A percentile compares a stretch with the other conserved stretches of the same genome.
phyloP scores from a whole-genome alignment of 2,113 vertebrate species.

The Elachura formosa region DNA sequence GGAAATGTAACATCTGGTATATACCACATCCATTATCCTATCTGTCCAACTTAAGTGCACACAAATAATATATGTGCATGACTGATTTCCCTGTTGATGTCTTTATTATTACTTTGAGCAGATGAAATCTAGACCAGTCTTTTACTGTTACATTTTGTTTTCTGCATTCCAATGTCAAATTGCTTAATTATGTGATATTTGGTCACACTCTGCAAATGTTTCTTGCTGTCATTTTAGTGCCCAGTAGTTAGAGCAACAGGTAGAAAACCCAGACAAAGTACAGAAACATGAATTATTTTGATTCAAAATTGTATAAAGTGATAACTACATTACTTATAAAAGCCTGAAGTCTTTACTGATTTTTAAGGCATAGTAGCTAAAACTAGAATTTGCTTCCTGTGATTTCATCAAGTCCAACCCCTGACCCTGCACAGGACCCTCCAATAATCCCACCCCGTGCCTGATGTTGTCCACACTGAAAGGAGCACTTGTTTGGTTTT shows the following conservation, averaged over 20 bases:
- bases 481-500: not conserved
- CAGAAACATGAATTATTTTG: not conserved
- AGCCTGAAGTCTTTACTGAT: not conserved
- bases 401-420: not conserved
- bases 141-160: conserved; percentile 55
- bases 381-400: not conserved
- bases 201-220: conserved; percentile 49
- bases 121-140: conserved; percentile 47
- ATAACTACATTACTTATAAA: not conserved
- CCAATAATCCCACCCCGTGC: not conserved
- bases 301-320: not conserved
- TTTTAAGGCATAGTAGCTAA: not conserved
- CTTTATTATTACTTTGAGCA: conserved; percentile 76
- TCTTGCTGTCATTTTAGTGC: conserved; percentile 16
- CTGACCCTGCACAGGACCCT: not conserved
- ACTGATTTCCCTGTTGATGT: conserved; percentile 76
- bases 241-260: conserved; percentile 41
- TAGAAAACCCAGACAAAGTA: not conserved
- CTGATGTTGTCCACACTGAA: not conserved
- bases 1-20: conserved; percentile 88
- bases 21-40: conserved; percentile 64
- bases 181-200: conserved; percentile 58
- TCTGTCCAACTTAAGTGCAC: conserved; percentile 64
- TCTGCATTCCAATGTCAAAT: conserved; percentile 65
- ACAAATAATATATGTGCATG: conserved; percentile 64